Evolutionary conservation across 2,113 vertebrate species (phyloP), one percentile per base, ranked within the genome.

Genomic region (Xiphorhynchus elegans): DNA sequence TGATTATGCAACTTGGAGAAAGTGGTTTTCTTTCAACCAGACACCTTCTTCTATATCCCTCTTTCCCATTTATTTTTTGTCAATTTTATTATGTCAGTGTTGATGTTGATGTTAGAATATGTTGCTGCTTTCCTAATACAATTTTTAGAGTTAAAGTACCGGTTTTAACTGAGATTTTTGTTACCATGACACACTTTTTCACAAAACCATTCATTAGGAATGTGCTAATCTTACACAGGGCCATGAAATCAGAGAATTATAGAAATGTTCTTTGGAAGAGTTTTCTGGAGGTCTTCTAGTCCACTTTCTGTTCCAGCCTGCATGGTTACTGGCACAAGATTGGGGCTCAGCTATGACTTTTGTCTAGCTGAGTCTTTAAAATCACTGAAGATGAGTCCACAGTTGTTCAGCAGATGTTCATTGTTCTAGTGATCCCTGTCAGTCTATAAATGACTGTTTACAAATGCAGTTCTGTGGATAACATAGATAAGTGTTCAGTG

Each of bases 41-140:
- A 37, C 8, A 6, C 12, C 8, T 25, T 46, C 46, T 59, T 63
- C 28, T 58, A 0, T 50, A 23, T 4, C 62, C 2, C 18, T n/a
- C 23, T 78, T 10, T 78, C 16, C 4, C 19, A 5, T 76, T 79
- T 83, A 53, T 53, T 82, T 85, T 56, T 33, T 23, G 29, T 8
- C 24, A 40, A 1, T 76, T 84, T 77, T 68, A 59, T 10, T 79
- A 33, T n/a, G 33, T 37, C 17, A 50, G 0, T 11, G 7, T 63
- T 56, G 24, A 40, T 64, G 28, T 35, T 26, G 9, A 16, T 82
- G n/a, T 52, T n/a, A 18, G 60, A 24, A 53, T 69, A 18, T 53
- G n/a, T 72, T 85, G 42, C 37, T n/a, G 5, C 50, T 74, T 11
- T n/a, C 29, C 10, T 62, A 44, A 19, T 56, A 31, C 8, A 35